phyloP scores from a whole-genome alignment of 2,888 invertebrate species.

The Malthinus seriepunctatus region DNA sequence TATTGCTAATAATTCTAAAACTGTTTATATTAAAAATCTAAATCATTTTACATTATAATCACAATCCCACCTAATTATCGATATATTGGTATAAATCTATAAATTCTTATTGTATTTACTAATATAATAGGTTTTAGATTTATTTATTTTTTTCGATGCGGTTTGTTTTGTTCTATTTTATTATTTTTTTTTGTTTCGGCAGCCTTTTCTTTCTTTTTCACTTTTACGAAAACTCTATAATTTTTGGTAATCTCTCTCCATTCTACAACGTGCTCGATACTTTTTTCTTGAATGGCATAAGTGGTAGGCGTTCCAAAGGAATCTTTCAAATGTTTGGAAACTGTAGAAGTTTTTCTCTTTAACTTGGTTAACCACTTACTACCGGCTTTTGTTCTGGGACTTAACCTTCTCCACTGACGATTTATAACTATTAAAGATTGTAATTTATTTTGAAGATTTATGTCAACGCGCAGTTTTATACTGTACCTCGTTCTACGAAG shows the following conservation, averaged over 20 bases:
- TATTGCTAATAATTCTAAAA: too few species aligned
- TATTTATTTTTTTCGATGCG: too few species aligned
- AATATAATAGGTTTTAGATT: too few species aligned
- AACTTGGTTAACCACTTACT: background rate
- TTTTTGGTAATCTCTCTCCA: background rate
- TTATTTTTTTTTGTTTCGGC: background rate
- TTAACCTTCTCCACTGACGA: background rate
- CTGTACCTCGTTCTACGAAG: constrained; percentile 63
- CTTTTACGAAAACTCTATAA: background rate
- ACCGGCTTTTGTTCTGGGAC: background rate
- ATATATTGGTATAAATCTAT: too few species aligned
- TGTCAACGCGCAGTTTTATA: background rate
- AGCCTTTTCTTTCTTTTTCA: background rate
- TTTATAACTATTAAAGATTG: background rate
- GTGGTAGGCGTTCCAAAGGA: background rate
- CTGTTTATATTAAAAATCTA: too few species aligned
- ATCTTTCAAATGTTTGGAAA: background rate
- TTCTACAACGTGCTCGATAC: background rate
- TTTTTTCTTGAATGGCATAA: background rate
- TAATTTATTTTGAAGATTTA: background rate
- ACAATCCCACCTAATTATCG: too few species aligned
- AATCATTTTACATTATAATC: too few species aligned
- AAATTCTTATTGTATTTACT: too few species aligned
- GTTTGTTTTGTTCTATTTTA: too few species aligned
- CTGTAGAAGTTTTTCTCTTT: background rate